These are phyloP conservation scores for Cerastis leucographa DNA, from an alignment of 2,888 invertebrate genomes.

Conservation along the genomic window DNA sequence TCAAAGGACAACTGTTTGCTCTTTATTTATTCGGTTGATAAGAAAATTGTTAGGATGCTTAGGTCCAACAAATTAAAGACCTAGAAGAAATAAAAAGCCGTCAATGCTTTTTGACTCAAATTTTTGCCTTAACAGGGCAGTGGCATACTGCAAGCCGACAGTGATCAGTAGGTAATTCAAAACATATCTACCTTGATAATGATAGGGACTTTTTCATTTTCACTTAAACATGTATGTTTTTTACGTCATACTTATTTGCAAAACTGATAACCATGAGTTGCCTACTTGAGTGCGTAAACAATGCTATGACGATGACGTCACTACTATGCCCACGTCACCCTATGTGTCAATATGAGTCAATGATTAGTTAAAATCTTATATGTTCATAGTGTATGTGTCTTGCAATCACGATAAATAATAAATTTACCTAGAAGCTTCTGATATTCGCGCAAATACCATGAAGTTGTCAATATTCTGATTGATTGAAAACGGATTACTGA, in stretches of 20 bases:
- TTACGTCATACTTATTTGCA: conserved; percentile 65
- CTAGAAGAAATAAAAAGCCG: not conserved
- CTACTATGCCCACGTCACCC: conserved; percentile 51
- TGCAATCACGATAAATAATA: conserved; percentile 37
- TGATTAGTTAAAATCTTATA: conserved; percentile 43
- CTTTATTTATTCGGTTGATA: not conserved
- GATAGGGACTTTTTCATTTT: not conserved
- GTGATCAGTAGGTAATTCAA: not conserved
- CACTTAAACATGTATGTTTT: conserved; percentile 2
- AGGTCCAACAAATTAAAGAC: not conserved
- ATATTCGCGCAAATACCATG: conserved; percentile 6
- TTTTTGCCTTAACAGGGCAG: not conserved
- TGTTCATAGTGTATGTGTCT: conserved; percentile 37
- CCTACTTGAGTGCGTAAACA: conserved; percentile 28
- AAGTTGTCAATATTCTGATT: conserved; percentile 31
- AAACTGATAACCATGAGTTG: conserved; percentile 48
- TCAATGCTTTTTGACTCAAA: not conserved
- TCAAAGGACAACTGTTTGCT: not conserved
- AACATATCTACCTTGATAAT: not conserved
- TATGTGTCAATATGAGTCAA: conserved; percentile 52
- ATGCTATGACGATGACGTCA: conserved; percentile 53
- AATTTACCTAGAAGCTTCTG: conserved; percentile 41
- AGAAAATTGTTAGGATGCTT: not conserved
- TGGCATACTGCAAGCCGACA: not conserved
- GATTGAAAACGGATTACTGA: conserved; percentile 31